Base-by-base conservation (phyloP, 2,113 vertebrate genomes). In the Microcebus griseorufus region DNA sequence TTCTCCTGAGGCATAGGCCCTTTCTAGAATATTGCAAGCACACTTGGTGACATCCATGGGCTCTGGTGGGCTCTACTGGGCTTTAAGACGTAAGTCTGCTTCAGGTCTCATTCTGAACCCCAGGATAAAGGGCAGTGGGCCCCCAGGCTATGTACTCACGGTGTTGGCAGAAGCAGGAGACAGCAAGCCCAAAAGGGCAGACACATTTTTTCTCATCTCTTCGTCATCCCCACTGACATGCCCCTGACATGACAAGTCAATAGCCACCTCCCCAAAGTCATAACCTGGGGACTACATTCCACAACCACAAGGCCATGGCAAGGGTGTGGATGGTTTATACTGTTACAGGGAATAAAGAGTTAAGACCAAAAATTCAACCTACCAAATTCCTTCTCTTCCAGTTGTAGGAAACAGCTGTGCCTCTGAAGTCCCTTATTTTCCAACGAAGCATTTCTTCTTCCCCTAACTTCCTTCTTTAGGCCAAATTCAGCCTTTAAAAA, bases 261-360 rank as follows among this genome's bases (percentile, higher is more conserved):
- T 16, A 48, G 22, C 45, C 22, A 34, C 51, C 16, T 69, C 6
- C 29, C 55, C 12, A 25, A 8, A 51, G 7, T 69, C 45, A 48
- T 8, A 5, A 22, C 3, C 9, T 29, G 27, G 12, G 0, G 0
- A 10, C 7, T 37, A 17, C 4, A 45, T 3, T 80, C 18, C 6
- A 86, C 9, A 39, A 53, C 27, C 9, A 29, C 20, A 20, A 90
- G 12, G 5, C 34, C 70, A 17, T 6, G 27, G 51, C 51, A 51
- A 55, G 70, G 25, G 0, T 13, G n/a, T 58, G 45, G 27, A 45
- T 90, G 48, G 10, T 12, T 87, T 64, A 67, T 65, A 69, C 4
- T 64, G 9, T 60, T 72, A 34, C 2, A 53, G 55, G 6, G 4
- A 91, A 37, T n/a, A 69, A 84, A 75, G 20, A 91, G 51, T 7